Conservation (phyloP, 2,113 vertebrate genomes). For the Megaceryle torquata region DNA sequence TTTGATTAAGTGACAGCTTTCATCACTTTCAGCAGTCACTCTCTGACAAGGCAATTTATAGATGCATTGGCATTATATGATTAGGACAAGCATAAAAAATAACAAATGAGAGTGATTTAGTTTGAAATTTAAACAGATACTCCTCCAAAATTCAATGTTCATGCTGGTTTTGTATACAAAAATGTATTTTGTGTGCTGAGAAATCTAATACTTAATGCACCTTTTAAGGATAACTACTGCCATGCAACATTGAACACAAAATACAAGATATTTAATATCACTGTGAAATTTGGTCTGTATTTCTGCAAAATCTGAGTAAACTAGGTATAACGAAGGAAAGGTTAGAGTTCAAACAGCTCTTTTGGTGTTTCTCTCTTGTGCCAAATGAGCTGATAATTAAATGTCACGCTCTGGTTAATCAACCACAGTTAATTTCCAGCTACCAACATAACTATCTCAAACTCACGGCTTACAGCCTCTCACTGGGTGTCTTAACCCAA, state of each 20-base stretch:
- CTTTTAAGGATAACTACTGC: neutral
- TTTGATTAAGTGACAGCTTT: constrained; percentile 73
- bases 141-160: neutral
- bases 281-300: neutral
- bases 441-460: neutral
- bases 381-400: neutral
- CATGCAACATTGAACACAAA: neutral
- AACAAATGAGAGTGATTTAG: constrained; percentile 48
- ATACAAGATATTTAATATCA: neutral
- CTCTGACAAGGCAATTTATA: constrained; percentile 72
- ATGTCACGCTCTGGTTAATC: neutral
- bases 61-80: constrained; percentile 58
- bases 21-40: constrained; percentile 53
- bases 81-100: constrained; percentile 63
- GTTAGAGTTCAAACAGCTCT: neutral
- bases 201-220: neutral
- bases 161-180: neutral
- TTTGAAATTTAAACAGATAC: constrained; percentile 13
- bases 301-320: neutral
- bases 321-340: neutral
- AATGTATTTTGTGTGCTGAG: neutral
- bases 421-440: neutral
- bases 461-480: neutral
- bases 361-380: neutral
- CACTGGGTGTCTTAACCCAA: neutral